These are phyloP conservation scores for Periophthalmus magnuspinnatus DNA, from an alignment of 2,797 vertebrate genomes.

Conservation along the genomic window DNA sequence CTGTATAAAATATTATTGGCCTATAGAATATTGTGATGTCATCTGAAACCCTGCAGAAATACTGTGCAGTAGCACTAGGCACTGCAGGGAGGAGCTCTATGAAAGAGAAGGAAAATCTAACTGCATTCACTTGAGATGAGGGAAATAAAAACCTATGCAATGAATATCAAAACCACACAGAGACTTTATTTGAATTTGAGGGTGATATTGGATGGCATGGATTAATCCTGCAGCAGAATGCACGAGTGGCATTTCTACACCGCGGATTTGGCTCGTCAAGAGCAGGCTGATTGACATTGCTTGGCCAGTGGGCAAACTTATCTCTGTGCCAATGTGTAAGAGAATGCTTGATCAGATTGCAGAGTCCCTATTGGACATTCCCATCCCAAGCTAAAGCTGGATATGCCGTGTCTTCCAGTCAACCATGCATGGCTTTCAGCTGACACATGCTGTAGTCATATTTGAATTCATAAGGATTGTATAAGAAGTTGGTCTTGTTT, in stretches of 20 bases:
- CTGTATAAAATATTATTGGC: no score
- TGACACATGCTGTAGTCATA: constrained; percentile 13
- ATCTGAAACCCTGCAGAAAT: no score
- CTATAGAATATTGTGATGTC: no score
- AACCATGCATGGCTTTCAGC: constrained; percentile 16
- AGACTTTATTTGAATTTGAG: constrained; percentile 34
- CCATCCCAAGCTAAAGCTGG: constrained; percentile 35
- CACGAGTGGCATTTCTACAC: constrained; percentile 56
- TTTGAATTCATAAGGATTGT: constrained; percentile 28
- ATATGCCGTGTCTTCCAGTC: constrained; percentile 33
- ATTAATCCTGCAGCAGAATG: constrained; percentile 50
- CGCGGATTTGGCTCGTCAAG: constrained; percentile 49
- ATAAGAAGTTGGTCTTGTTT: not conserved
- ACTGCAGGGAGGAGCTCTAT: constrained; percentile 14
- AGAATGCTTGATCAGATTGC: constrained; percentile 55
- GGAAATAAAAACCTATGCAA: constrained; percentile 20
- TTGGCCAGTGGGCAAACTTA: constrained; percentile 38
- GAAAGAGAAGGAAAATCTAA: constrained; percentile 14
- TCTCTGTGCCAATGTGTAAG: constrained; percentile 43
- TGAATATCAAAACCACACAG: constrained; percentile 49
- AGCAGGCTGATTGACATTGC: constrained; percentile 53
- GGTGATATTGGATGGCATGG: constrained; percentile 42
- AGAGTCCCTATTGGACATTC: constrained; percentile 28
- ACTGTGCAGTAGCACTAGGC: constrained; percentile 20
- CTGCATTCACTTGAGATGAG: constrained; percentile 20